Evolutionary conservation across 1,140 invertebrate species (phyloP), one percentile per base, ranked within the genome.

Genomic region (Danaus plexippus): DNA sequence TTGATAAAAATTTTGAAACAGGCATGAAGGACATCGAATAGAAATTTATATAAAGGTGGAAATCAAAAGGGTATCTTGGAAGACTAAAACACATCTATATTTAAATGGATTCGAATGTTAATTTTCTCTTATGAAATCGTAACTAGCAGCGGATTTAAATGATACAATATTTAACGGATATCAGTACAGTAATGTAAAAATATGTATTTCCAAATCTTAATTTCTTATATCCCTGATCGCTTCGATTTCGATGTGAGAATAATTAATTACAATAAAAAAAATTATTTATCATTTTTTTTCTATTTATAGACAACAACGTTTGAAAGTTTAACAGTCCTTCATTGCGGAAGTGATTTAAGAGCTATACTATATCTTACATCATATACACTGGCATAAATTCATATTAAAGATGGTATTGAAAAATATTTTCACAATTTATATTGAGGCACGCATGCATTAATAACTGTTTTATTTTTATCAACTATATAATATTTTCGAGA

Each of bases 361-460:
- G 5, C 22, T 32, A 32, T 32, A 32, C 22, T 32, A 32, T 8
- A 32, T 32, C 22, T 32, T 32, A 32, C 22, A 32, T 32, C 22
- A 63, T 51, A 57, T 67, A 65, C 61, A 64, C 66, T 64, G 62
- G 63, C 66, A 65, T 54, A 57, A 58, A 66, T 61, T 63, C 60
- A 63, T 68, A 57, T 47, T 64, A 77, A 59, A 71, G 71, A 66
- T 73, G 73, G 67, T 59, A 67, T 77, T 77, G 75, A 77, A 82
- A 85, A 80, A 84, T 84, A 85, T 75, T 41, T 74, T 76, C 65
- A 64, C 66, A 72, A 56, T 75, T 73, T 70, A 70, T 69, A 70
- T 74, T 78, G 68, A 83, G 80, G 82, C 78, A 85, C 78, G 75
- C 71, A 75, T 69, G 68, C 69, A 61, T 70, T 63, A 57, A 32